These are phyloP conservation scores for Orthosia gracilis DNA, from an alignment of 2,888 invertebrate species.

Conservation along the genomic window DNA sequence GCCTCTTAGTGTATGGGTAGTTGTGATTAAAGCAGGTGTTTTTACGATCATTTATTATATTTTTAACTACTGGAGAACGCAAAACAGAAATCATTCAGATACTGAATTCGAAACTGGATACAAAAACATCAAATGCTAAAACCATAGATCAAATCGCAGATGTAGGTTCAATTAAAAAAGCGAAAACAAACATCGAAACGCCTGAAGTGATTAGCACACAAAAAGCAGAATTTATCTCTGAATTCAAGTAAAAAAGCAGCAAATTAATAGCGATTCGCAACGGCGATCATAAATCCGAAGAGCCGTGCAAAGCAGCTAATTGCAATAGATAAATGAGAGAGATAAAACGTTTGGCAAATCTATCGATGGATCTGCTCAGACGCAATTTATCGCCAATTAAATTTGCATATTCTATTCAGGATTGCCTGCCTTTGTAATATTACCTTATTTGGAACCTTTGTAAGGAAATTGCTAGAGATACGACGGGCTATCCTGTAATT, in stretches of 20 bases:
- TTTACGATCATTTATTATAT: not conserved
- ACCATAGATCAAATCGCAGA: constrained; percentile 1
- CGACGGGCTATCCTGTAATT: constrained; percentile 45
- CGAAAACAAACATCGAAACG: constrained; percentile 52
- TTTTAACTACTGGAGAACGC: not conserved
- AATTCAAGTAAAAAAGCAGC: constrained; percentile 44
- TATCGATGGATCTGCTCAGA: constrained; percentile 55
- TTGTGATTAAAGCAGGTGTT: not conserved
- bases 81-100: not conserved
- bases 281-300: constrained; percentile 57
- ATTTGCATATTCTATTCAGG: constrained; percentile 60
- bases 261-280: constrained; percentile 60
- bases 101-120: constrained; percentile 5
- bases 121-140: not conserved
- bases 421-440: constrained; percentile 47
- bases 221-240: constrained; percentile 43
- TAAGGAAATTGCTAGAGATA: constrained; percentile 43
- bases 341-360: constrained; percentile 66
- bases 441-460: constrained; percentile 50
- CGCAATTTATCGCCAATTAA: constrained; percentile 65
- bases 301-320: constrained; percentile 64
- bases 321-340: constrained; percentile 61
- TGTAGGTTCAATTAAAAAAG: not conserved
- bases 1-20: not conserved
- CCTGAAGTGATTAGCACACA: constrained; percentile 22